phyloP scores from a whole-genome alignment of 2,113 vertebrate genomes.

The Hipposideros armiger region DNA sequence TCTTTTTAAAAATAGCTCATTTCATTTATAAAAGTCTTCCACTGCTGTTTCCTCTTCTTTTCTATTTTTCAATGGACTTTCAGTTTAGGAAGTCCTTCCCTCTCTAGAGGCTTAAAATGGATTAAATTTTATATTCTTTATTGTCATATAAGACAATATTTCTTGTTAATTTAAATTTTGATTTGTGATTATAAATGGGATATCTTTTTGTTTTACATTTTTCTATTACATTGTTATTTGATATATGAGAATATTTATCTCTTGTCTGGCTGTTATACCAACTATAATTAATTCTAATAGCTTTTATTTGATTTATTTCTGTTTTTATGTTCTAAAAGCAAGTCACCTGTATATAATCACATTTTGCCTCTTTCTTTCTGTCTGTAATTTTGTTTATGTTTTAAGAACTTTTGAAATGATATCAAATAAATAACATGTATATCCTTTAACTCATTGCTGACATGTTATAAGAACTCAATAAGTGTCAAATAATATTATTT shows the following conservation, averaged over 20 bases:
- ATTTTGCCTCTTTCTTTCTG: neutral
- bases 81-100: conserved; percentile 15
- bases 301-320: conserved; percentile 45
- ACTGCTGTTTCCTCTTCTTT: neutral
- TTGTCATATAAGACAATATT: conserved; percentile 34
- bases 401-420: conserved; percentile 51
- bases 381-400: conserved; percentile 20
- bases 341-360: conserved; percentile 20
- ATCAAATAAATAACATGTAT: conserved; percentile 1
- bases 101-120: neutral
- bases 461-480: neutral
- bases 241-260: conserved; percentile 18
- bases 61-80: conserved; percentile 29
- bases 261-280: neutral
- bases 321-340: conserved; percentile 51
- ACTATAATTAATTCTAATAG: conserved; percentile 28
- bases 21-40: neutral
- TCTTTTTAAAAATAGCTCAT: neutral
- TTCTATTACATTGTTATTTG: conserved; percentile 23
- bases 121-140: neutral
- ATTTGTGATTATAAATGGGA: neutral
- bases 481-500: neutral
- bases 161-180: conserved; percentile 50
- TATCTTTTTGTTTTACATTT: conserved; percentile 28
- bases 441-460: neutral